Percentiles rank a stretch among this genome's conserved stretches.
Evolutionary conservation across 2,888 invertebrate genomes (phyloP).

Genomic region (Nomada hirtipes): DNA sequence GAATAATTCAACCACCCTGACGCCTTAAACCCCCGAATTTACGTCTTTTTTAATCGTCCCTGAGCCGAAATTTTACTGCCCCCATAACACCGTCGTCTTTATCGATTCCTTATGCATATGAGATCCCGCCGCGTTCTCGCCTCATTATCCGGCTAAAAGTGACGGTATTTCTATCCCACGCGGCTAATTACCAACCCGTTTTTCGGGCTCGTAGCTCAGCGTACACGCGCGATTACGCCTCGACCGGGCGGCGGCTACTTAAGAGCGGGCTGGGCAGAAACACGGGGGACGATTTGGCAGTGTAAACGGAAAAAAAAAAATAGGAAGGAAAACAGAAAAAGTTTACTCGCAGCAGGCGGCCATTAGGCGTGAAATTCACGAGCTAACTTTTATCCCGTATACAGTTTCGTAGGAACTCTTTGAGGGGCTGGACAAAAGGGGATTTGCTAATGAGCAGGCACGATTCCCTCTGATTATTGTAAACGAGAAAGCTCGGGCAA

Average conservation of each 20-base stretch:
- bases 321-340: constrained; percentile 36
- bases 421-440: constrained; percentile 37
- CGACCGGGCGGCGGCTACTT: constrained; percentile 56
- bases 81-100: constrained; percentile 28
- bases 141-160: constrained; percentile 42
- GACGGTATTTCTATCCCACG: constrained; percentile 42
- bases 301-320: background rate
- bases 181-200: constrained; percentile 37
- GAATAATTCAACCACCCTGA: background rate
- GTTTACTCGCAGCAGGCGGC: constrained; percentile 38
- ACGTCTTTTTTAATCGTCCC: constrained; percentile 26
- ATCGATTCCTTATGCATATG: constrained; percentile 41
- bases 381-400: constrained; percentile 10
- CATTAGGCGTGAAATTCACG: constrained; percentile 61
- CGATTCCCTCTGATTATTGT: constrained; percentile 75
- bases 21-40: constrained; percentile 24
- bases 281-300: background rate
- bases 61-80: constrained; percentile 11
- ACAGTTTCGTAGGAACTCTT: constrained; percentile 64
- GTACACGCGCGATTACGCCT: constrained; percentile 43
- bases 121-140: constrained; percentile 32
- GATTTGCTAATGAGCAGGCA: constrained; percentile 71
- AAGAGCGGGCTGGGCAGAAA: constrained; percentile 3
- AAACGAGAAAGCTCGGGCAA: background rate
- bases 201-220: constrained; percentile 7